Percentiles rank a stretch among this genome's conserved stretches.
Evolutionary conservation across 35 echinoderm and acorn worm species (phyloP).

Genomic region (Anneissia japonica): DNA sequence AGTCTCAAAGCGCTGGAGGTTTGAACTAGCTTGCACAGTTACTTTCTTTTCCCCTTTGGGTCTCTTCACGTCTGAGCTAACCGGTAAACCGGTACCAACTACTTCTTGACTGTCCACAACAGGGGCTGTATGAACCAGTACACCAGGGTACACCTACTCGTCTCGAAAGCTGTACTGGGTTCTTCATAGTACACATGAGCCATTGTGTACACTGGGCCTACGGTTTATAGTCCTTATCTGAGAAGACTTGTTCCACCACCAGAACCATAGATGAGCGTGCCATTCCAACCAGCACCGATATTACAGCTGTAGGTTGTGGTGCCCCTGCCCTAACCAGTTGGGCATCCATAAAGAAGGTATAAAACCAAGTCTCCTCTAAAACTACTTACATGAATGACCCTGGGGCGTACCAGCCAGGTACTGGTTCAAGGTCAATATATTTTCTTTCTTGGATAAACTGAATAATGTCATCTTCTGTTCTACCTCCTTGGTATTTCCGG

Average conservation of each 20-base stretch:
- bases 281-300: neutral
- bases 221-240: neutral
- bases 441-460: constrained; percentile 64
- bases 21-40: too few relatives aligned
- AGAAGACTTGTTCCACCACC: neutral
- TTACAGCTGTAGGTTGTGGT: neutral
- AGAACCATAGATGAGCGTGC: neutral
- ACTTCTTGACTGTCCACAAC: too few relatives aligned
- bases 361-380: too few relatives aligned
- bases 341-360: neutral
- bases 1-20: too few relatives aligned
- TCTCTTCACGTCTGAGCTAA: too few relatives aligned
- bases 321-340: neutral
- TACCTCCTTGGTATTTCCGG: constrained; percentile 67
- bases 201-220: too few relatives aligned
- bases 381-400: constrained; percentile 81
- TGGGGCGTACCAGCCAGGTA: constrained; percentile 80
- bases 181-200: too few relatives aligned
- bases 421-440: constrained; percentile 64
- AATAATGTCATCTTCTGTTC: constrained; percentile 74
- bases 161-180: too few relatives aligned
- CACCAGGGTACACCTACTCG: too few relatives aligned
- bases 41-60: too few relatives aligned
- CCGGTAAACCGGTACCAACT: too few relatives aligned
- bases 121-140: too few relatives aligned